Conservation (phyloP, 2,113 vertebrate genomes). For the Ptilorrhoa leucosticta region DNA sequence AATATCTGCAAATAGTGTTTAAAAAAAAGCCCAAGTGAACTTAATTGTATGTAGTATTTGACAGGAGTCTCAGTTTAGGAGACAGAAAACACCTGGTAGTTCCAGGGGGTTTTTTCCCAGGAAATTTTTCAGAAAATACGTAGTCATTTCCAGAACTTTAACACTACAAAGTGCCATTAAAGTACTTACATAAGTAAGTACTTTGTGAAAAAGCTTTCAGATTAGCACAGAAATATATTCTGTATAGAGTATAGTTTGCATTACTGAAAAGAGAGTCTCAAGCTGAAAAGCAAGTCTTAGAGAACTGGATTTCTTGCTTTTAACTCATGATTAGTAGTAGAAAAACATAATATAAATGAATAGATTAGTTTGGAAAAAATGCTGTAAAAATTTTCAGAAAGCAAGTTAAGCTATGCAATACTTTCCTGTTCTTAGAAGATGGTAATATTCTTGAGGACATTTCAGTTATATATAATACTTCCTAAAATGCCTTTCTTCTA, state of each 20-base stretch:
- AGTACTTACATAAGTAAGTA: not conserved
- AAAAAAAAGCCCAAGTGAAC: not conserved
- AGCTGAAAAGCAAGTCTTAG: not conserved
- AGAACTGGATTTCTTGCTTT: not conserved
- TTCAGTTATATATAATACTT: not conserved
- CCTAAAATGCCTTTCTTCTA: slow-evolving; percentile 29
- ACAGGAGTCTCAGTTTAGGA: not conserved
- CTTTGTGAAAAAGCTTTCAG: not conserved
- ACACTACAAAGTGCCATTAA: not conserved
- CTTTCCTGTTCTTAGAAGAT: not conserved
- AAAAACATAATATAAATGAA: not conserved
- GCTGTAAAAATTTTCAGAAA: not conserved
- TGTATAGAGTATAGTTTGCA: not conserved
- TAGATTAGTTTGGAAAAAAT: not conserved
- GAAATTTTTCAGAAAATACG: not conserved
- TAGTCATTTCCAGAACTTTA: not conserved
- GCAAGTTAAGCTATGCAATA: not conserved
- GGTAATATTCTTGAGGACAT: not conserved
- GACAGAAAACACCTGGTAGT: not conserved
- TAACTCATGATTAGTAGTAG: not conserved
- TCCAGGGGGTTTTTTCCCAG: not conserved
- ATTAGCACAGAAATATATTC: not conserved
- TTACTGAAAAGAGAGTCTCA: not conserved
- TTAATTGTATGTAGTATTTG: not conserved
- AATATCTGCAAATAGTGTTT: not conserved